A percentile compares a stretch with the other conserved stretches of the same genome.
These are phyloP conservation scores for Agonopterix alstromeriana DNA, from an alignment of 2,888 invertebrate species.

Conservation along the genomic window DNA sequence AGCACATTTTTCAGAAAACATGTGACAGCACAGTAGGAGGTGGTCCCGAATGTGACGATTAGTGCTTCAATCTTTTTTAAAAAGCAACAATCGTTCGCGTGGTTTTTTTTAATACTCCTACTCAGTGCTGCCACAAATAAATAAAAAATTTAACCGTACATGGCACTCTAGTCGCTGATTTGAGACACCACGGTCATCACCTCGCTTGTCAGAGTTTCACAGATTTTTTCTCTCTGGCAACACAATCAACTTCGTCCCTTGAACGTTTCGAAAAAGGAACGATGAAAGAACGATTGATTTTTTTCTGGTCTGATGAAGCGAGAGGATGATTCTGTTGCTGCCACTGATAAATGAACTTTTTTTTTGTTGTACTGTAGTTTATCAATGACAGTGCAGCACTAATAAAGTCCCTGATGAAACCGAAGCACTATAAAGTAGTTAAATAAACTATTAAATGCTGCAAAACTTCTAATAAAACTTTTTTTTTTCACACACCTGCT, in stretches of 20 bases:
- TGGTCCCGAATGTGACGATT: conserved; percentile 56
- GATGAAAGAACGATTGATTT: conserved; percentile 21
- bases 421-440: conserved; percentile 50
- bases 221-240: conserved; percentile 8
- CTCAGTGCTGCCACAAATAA: conserved; percentile 63
- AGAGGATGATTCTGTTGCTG: conserved; percentile 54
- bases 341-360: conserved; percentile 39
- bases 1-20: conserved; percentile 37
- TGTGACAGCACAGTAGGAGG: conserved; percentile 73
- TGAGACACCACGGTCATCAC: conserved; percentile 69
- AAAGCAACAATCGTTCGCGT: conserved; percentile 60
- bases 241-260: conserved; percentile 16
- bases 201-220: conserved; percentile 42
- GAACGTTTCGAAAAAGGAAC: conserved; percentile 13
- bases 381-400: conserved; percentile 39
- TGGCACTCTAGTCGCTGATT: conserved; percentile 72
- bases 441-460: conserved; percentile 17
- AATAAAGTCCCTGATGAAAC: conserved; percentile 66
- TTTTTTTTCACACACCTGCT: too few species aligned
- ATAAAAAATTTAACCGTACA: conserved; percentile 52
- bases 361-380: conserved; percentile 24
- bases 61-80: conserved; percentile 38
- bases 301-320: conserved; percentile 42
- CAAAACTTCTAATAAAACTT: too few species aligned
- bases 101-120: conserved; percentile 44